Conservation (phyloP, 2,113 vertebrate genomes). For the Odontesthes bonariensis region DNA sequence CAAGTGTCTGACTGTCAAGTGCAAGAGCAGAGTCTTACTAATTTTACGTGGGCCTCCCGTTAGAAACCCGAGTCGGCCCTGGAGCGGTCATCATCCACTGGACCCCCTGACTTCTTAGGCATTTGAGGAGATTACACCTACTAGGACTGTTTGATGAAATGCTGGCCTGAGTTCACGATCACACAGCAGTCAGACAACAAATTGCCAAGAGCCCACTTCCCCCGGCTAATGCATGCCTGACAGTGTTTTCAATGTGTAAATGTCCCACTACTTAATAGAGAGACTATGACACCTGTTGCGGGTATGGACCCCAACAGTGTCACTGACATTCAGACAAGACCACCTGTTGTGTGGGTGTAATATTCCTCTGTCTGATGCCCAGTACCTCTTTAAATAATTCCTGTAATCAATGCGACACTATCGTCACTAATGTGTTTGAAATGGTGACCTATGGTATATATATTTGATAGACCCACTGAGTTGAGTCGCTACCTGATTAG, state of each 20-base stretch:
- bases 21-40: conserved; percentile 60
- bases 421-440: conserved; percentile 24
- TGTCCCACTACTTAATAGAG: conserved; percentile 37
- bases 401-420: conserved; percentile 25
- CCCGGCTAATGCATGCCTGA: conserved; percentile 1
- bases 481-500: background rate
- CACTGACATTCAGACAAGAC: conserved; percentile 40
- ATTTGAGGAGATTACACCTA: conserved; percentile 51
- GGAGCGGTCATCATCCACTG: conserved; percentile 38
- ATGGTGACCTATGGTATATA: conserved; percentile 31
- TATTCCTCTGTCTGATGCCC: conserved; percentile 29
- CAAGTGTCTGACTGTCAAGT: conserved; percentile 59
- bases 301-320: conserved; percentile 7
- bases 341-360: conserved; percentile 47
- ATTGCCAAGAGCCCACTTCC: background rate
- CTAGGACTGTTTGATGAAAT: conserved; percentile 29
- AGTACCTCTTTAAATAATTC: conserved; percentile 17
- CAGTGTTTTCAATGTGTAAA: conserved; percentile 12
- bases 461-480: background rate
- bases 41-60: conserved; percentile 66
- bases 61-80: conserved; percentile 74
- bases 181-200: background rate
- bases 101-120: conserved; percentile 68
- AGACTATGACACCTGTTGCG: conserved; percentile 46
- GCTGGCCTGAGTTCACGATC: conserved; percentile 16